Evolutionary conservation across 2,888 invertebrate species (phyloP).

Genomic region (Sphaerophoria rueppellii): DNA sequence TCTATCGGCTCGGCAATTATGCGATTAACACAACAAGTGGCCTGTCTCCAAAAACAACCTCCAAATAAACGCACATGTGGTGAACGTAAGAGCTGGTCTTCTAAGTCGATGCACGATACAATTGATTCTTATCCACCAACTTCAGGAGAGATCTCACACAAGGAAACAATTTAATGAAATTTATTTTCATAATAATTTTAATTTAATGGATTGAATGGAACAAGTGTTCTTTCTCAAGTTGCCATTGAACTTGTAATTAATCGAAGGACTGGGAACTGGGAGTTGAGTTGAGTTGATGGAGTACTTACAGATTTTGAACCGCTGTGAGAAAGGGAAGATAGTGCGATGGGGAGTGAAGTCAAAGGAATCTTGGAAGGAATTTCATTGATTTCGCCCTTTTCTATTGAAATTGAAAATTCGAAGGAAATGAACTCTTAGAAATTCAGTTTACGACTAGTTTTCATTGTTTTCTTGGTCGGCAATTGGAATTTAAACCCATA

Average conservation of each 20-base stretch:
- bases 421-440: background rate
- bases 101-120: constrained; percentile 30
- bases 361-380: constrained; percentile 37
- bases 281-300: background rate
- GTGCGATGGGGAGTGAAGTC: constrained; percentile 2
- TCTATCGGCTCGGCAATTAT: constrained; percentile 35
- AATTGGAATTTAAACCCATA: constrained; percentile 4
- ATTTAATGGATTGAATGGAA: constrained; percentile 52
- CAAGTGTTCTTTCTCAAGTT: constrained; percentile 55
- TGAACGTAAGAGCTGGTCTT: constrained; percentile 1
- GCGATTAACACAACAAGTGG: constrained; percentile 27
- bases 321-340: background rate
- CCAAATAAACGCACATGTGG: constrained; percentile 38
- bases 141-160: constrained; percentile 13
- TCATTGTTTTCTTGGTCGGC: background rate
- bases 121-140: constrained; percentile 6
- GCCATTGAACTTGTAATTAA: constrained; percentile 62
- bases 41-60: constrained; percentile 7
- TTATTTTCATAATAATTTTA: constrained; percentile 45
- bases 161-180: constrained; percentile 59
- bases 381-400: constrained; percentile 37
- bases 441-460: background rate
- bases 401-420: background rate
- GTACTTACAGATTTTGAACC: background rate
- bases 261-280: constrained; percentile 15